Percentiles rank a stretch among this genome's conserved stretches.
phyloP scores from a whole-genome alignment of 2,113 vertebrate genomes.

The Edolisoma coerulescens region DNA sequence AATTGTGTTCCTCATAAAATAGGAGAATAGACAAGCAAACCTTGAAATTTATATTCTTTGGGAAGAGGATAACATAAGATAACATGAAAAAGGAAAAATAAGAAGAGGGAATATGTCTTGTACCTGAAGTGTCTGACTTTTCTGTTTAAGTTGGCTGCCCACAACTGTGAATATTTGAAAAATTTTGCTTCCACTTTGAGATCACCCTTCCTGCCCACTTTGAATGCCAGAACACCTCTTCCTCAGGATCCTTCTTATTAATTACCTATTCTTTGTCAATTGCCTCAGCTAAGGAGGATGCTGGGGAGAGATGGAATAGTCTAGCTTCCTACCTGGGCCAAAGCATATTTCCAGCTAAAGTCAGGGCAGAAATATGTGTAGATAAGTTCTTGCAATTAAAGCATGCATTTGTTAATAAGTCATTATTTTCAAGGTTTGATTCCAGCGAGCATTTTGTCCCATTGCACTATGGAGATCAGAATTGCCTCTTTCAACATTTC shows the following conservation, averaged over 20 bases:
- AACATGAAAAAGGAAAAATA: neutral
- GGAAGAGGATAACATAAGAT: neutral
- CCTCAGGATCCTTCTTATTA: neutral
- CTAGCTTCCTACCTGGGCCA: neutral
- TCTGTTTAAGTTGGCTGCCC: neutral
- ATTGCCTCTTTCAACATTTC: neutral
- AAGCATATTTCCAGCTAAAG: neutral
- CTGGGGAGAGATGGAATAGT: neutral
- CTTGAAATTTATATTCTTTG: neutral
- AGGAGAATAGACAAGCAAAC: neutral
- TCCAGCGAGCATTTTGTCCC: neutral
- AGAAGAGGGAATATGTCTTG: neutral
- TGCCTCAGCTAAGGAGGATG: neutral
- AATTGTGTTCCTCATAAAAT: neutral
- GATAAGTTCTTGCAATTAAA: neutral
- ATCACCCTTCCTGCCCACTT: neutral
- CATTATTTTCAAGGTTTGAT: neutral
- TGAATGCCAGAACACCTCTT: neutral
- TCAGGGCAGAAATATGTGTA: neutral
- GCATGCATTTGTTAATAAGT: neutral
- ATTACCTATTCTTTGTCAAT: neutral
- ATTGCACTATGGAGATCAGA: neutral
- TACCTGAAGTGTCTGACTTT: neutral
- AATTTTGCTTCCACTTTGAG: neutral
- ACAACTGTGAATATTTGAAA: neutral